Evolutionary conservation across 2,797 vertebrate genomes (phyloP).

Genomic region (Martes flavigula): DNA sequence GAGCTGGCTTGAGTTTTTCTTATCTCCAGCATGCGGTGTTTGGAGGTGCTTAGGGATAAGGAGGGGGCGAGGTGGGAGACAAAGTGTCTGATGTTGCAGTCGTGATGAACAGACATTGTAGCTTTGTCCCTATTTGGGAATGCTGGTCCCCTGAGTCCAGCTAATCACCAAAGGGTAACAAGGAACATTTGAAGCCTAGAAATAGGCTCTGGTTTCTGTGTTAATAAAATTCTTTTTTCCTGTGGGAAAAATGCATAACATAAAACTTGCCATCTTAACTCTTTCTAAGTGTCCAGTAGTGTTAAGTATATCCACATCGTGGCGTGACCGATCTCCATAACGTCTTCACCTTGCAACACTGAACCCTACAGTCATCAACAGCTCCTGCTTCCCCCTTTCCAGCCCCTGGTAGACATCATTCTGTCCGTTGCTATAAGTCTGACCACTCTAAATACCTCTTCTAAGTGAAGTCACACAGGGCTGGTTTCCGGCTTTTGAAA

Average conservation of each 20-base stretch:
- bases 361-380: background rate
- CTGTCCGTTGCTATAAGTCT: background rate
- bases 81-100: background rate
- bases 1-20: background rate
- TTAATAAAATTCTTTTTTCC: background rate
- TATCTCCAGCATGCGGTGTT: background rate
- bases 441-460: background rate
- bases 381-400: background rate
- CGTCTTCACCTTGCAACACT: background rate
- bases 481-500: background rate
- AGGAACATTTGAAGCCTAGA: background rate
- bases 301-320: background rate
- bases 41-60: background rate
- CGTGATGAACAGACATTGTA: background rate
- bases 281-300: background rate
- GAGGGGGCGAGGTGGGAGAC: background rate
- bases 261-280: background rate
- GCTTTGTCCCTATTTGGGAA: background rate
- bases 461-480: background rate
- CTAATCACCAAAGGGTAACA: background rate
- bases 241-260: background rate
- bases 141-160: background rate
- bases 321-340: background rate
- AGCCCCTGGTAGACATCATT: background rate
- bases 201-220: background rate